phyloP scores from a whole-genome alignment of 64 coral and sea anemone genomes.

The Catalaphyllia jardinei region DNA sequence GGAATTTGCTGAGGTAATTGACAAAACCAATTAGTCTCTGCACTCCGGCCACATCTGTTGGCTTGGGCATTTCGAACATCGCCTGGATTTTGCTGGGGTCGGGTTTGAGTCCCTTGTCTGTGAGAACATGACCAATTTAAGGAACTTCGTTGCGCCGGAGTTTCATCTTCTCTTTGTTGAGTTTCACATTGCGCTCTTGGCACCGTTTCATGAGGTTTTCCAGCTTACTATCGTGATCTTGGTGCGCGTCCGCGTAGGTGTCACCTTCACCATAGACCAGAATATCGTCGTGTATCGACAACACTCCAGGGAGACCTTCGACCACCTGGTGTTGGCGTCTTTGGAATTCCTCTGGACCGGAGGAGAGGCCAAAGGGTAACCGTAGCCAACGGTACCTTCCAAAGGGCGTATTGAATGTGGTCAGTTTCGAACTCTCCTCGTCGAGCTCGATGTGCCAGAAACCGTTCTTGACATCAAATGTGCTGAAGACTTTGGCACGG shows the following conservation, averaged over 20 bases:
- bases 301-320: not conserved
- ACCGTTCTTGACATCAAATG: not conserved
- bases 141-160: not conserved
- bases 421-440: not conserved
- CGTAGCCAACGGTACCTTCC: constrained; percentile 5
- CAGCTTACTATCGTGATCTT: not conserved
- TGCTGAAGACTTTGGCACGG: not conserved
- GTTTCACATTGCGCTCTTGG: not conserved
- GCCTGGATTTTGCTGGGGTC: not conserved
- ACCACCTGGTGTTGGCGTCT: not conserved
- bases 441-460: not conserved
- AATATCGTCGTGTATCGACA: not conserved
- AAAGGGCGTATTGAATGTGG: not conserved
- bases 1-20: not conserved
- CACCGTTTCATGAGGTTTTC: not conserved
- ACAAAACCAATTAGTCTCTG: not conserved
- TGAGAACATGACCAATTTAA: not conserved
- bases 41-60: not conserved
- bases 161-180: constrained; percentile 12
- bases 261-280: not conserved
- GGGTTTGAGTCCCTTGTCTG: not conserved
- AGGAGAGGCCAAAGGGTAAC: not conserved
- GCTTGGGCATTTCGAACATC: not conserved
- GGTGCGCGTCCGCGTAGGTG: not conserved
- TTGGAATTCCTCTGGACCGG: not conserved